These are phyloP conservation scores for Amphiprion ocellaris DNA, from an alignment of 2,113 vertebrate genomes.

Conservation along the genomic window DNA sequence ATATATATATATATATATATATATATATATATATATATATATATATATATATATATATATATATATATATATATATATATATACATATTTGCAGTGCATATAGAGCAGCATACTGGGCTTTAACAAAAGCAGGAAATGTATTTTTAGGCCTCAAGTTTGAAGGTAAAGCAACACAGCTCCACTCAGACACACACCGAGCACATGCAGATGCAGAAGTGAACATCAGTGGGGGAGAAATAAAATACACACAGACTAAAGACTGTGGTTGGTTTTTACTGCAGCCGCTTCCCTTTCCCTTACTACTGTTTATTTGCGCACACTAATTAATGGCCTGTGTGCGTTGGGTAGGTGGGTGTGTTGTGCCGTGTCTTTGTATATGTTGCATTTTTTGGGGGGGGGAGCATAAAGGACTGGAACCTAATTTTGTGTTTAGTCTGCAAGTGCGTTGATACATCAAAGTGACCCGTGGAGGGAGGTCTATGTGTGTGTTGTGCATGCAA, in stretches of 20 bases:
- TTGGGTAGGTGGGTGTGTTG: slow-evolving; percentile 31
- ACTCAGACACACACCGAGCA: slow-evolving; percentile 23
- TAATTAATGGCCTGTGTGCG: slow-evolving; percentile 79
- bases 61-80: neutral
- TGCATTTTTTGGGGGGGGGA: slow-evolving; percentile 59
- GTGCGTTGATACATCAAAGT: slow-evolving; percentile 82
- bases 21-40: too few relatives aligned
- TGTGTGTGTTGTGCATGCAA: slow-evolving; percentile 60
- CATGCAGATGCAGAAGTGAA: slow-evolving; percentile 65
- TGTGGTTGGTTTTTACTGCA: slow-evolving; percentile 70
- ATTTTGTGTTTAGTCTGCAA: slow-evolving; percentile 84
- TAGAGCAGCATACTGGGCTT: slow-evolving; percentile 56
- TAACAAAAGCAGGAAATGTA: slow-evolving; percentile 82
- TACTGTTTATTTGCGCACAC: slow-evolving; percentile 81
- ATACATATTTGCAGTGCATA: slow-evolving; percentile 34
- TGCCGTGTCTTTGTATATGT: slow-evolving; percentile 66
- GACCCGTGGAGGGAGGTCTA: slow-evolving; percentile 78
- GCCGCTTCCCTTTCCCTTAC: slow-evolving; percentile 79
- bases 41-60: too few relatives aligned
- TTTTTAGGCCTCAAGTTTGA: slow-evolving; percentile 74
- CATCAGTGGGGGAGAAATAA: slow-evolving; percentile 72
- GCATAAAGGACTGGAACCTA: slow-evolving; percentile 74
- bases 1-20: too few relatives aligned
- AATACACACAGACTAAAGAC: slow-evolving; percentile 76
- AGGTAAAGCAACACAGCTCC: slow-evolving; percentile 62